Base-by-base conservation (phyloP, 2,797 vertebrate species). In the Gallinago nigripennis region DNA sequence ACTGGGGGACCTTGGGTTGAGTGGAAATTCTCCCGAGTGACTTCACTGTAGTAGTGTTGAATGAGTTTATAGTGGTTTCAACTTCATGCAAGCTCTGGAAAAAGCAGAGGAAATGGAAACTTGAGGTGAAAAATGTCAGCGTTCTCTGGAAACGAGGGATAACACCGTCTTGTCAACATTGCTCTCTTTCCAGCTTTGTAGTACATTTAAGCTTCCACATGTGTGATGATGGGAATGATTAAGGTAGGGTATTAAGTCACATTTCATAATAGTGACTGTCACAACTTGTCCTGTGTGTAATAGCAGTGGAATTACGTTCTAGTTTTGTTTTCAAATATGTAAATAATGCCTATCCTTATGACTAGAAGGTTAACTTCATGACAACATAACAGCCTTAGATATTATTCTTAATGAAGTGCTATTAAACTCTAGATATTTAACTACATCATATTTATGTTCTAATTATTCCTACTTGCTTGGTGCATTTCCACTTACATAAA, bases 351-450 rank as follows among this genome's bases (percentile, higher is more conserved):
- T 63, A 84, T 88, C 61, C 80, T 78, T 53, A 54, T 70, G 91
- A 79, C 85, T 71, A 56, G 82, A 72, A 96, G 92, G 87, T 95
- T 94, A 91, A 88, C 94, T 95, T 90, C 64, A 35, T 86, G 91
- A 90, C 92, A 92, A 50, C 64, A 6, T 88, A 94, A 90, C 81
- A 92, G 85, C 91, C 77, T 88, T 45, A 88, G 91, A 79, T 95
- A 60, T 94, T 94, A 79, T 83, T 94, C 90, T 90, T 94, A 97
- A 97, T 95, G 91, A 94, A 94, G 81, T 73, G 88, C 92, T 95
- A 66, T 94, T 92, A 95, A 95, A 92, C 80, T 82, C 82, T 25
- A 80, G 88, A 86, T 96, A 97, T 92, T 95, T 96, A 95, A 90
- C 92, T 79, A 31, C 85, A 90, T 86, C 90, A 82, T 92, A 94